Percentiles rank a stretch among this genome's conserved stretches.
Evolutionary conservation across 2,888 invertebrate genomes (phyloP).

Genomic region (Drosophila imparisetae): DNA sequence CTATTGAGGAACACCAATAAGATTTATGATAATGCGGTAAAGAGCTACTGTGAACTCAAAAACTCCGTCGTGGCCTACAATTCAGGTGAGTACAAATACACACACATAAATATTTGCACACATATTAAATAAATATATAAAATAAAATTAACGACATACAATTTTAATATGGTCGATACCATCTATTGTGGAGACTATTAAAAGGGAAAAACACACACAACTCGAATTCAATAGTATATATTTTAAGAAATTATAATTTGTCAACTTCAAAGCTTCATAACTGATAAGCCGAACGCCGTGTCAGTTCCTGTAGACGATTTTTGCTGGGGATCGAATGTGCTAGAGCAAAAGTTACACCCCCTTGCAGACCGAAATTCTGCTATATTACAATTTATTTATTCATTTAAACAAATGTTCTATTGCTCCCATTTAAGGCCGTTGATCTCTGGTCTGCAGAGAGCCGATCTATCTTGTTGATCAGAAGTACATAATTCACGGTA

Average conservation of each 20-base stretch:
- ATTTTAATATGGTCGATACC: not conserved
- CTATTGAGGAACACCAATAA: conserved; percentile 60
- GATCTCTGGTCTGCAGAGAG: not conserved
- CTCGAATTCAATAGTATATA: not conserved
- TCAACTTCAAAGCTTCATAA: not conserved
- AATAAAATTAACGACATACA: not conserved
- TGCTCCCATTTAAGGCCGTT: not conserved
- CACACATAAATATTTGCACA: not conserved
- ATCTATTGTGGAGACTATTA: not conserved
- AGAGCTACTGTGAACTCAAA: conserved; percentile 42
- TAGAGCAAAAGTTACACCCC: not conserved
- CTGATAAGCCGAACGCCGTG: not conserved
- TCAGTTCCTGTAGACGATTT: not conserved
- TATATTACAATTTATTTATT: not conserved
- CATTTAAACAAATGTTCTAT: not conserved
- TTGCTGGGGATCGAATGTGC: not conserved
- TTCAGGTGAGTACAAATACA: conserved; percentile 34
- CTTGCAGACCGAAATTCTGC: not conserved
- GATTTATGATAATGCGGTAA: conserved; percentile 56
- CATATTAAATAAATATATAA: not conserved
- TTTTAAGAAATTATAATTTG: not conserved
- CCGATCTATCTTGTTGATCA: not conserved
- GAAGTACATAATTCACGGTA: not conserved
- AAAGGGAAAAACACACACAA: not conserved
- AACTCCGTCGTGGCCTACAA: conserved; percentile 27